These are phyloP conservation scores for Troides aeacus DNA, from an alignment of 2,888 invertebrate species.

Conservation along the genomic window DNA sequence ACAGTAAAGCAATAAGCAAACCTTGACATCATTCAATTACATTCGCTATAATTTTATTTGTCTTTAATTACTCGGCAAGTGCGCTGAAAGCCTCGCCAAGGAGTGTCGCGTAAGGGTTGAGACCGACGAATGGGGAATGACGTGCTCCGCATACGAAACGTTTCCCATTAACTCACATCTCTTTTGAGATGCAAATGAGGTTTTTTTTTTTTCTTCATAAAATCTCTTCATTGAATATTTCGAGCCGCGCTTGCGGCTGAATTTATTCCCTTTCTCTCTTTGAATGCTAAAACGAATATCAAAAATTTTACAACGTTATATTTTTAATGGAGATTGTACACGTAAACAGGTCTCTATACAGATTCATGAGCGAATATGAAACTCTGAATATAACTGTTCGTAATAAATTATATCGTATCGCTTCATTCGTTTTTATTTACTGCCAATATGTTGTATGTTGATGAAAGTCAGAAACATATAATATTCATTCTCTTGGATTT, in stretches of 20 bases:
- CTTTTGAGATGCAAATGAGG: constrained; percentile 77
- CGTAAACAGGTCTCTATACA: constrained; percentile 18
- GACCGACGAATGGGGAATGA: constrained; percentile 60
- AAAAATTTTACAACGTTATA: constrained; percentile 29
- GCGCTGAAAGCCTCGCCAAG: constrained; percentile 42
- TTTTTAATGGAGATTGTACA: constrained; percentile 22
- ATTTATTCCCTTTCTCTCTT: constrained; percentile 60
- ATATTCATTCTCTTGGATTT: no score
- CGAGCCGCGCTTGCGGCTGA: constrained; percentile 61
- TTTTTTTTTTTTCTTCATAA: constrained; percentile 60
- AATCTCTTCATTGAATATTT: constrained; percentile 76
- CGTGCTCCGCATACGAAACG: constrained; percentile 71
- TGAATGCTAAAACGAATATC: constrained; percentile 50
- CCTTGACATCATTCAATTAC: constrained; percentile 8
- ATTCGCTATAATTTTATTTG: constrained; percentile 50
- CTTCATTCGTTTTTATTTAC: no score
- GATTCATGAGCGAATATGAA: constrained; percentile 11
- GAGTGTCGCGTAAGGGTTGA: constrained; percentile 67
- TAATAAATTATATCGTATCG: no score
- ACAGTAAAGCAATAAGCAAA: constrained; percentile 8
- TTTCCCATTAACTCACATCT: constrained; percentile 68
- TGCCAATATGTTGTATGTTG: no score
- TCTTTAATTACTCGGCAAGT: constrained; percentile 33
- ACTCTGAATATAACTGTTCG: not conserved
- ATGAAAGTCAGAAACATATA: no score